These are phyloP conservation scores for Bostrychus sinensis DNA, from an alignment of 2,113 vertebrate species.

Conservation along the genomic window DNA sequence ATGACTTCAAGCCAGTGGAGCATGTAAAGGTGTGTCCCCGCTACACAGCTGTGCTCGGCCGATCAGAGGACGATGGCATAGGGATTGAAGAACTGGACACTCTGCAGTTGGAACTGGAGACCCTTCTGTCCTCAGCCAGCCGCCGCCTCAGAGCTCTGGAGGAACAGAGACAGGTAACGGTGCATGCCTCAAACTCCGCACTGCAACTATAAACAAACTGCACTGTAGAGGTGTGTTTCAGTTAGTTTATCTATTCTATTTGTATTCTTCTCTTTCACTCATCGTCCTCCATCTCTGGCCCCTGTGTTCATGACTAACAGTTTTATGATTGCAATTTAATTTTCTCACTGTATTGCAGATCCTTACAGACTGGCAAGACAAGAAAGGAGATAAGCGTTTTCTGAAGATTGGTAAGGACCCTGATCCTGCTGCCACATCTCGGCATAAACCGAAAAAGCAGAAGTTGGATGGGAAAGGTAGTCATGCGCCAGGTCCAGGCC, in stretches of 20 bases:
- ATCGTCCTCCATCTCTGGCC: too few relatives aligned
- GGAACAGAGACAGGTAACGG: conserved; percentile 92
- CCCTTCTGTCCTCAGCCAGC: conserved; percentile 92
- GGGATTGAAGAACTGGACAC: conserved; percentile 98
- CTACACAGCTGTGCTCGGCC: conserved; percentile 93
- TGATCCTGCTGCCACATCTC: conserved; percentile 87
- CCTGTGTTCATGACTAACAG: not conserved
- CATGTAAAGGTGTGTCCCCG: conserved; percentile 95
- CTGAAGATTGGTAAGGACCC: conserved; percentile 92
- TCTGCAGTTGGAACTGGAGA: conserved; percentile 96
- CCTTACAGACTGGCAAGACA: conserved; percentile 98
- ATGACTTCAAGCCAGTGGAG: conserved; percentile 98
- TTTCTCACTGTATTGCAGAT: conserved; percentile 83
- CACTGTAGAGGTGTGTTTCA: too few relatives aligned
- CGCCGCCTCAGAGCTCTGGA: conserved; percentile 92
- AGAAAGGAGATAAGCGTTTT: conserved; percentile 95
- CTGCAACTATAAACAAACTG: too few relatives aligned
- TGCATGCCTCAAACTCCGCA: too few relatives aligned
- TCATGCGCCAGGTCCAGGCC: conserved; percentile 90
- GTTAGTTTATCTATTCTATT: too few relatives aligned
- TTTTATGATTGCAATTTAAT: not conserved
- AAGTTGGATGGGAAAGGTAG: conserved; percentile 93
- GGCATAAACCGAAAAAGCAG: conserved; percentile 97
- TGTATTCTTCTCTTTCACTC: too few relatives aligned
- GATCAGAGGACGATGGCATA: conserved; percentile 96